Base-by-base conservation (phyloP, 2,113 vertebrate genomes). In the Macroglossus sobrinus region DNA sequence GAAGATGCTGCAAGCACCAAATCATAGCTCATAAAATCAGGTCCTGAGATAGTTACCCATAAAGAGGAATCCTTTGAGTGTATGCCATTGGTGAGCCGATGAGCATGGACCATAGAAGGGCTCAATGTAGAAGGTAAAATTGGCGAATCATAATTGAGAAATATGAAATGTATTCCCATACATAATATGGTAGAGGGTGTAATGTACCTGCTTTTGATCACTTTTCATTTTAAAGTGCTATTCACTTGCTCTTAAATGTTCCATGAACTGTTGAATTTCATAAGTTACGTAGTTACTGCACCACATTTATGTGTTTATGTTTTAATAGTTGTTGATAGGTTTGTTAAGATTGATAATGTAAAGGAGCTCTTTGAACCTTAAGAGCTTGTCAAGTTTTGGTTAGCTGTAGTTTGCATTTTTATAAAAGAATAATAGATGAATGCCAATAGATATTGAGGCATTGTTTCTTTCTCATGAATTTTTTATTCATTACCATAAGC, bases 11-110 rank as follows among this genome's bases (percentile, higher is more conserved):
- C 99, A 99, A 99, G 99, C 98, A 99, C 98, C 98, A 98, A 99
- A 98, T 99, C 98, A 99, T 99, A 99, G 99, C 99, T 99, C 99
- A 99, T 99, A 99, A 99, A 99, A 99, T 99, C 99, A 99, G 99
- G 99, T 99, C 99, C 99, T 99, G 99, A 99, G 99, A 99, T 99
- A 99, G 99, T 99, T 99, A 98, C 98, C 99, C 99, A 98, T 99
- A 99, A 99, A 99, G 99, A 99, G 99, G 99, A 99, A 99, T 99
- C 99, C 99, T 99, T 99, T 99, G 99, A 99, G 99, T 99, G 99
- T 99, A 98, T 99, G 98, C 99, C 98, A 99, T 99, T 99, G 98
- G 98, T 99, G 99, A 99, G 98, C 99, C 99, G 99, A 99, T 99
- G 99, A 99, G 99, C 99, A 99, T 99, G 99, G 99, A 99, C 99